Percentiles rank a stretch among this genome's conserved stretches.
Conservation (phyloP, 2,888 invertebrate species). For the Tetropium fuscum region DNA sequence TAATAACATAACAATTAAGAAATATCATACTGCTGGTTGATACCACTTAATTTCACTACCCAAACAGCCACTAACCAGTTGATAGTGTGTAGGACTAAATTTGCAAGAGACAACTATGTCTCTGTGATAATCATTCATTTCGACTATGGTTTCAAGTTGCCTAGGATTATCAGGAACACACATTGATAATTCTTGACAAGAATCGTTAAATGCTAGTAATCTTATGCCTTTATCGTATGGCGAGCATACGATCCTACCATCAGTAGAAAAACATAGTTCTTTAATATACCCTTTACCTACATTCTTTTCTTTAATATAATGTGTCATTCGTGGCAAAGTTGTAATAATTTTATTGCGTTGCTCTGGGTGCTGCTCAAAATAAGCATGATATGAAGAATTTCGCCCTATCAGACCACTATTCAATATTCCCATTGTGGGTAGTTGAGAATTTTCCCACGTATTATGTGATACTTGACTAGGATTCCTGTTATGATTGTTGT, state of each 20-base stretch:
- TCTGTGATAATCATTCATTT: conserved; percentile 79
- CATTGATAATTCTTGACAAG: conserved; percentile 83
- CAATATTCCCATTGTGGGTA: conserved; percentile 58
- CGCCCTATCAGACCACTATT: conserved; percentile 61
- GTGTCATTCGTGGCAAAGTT: conserved; percentile 83
- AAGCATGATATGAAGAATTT: conserved; percentile 52
- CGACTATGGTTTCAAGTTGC: conserved; percentile 75
- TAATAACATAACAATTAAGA: background rate
- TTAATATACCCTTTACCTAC: conserved; percentile 93
- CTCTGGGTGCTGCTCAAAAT: conserved; percentile 55
- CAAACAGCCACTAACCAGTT: conserved; percentile 91
- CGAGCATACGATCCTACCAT: conserved; percentile 91
- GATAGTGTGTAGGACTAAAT: conserved; percentile 88
- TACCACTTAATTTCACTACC: conserved; percentile 92
- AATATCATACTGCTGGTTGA: conserved; percentile 72
- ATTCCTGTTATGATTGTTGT: conserved; percentile 43
- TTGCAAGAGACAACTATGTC: conserved; percentile 90
- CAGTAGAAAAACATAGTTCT: conserved; percentile 90
- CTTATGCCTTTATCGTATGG: conserved; percentile 90
- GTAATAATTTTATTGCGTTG: conserved; percentile 70
- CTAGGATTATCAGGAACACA: conserved; percentile 70
- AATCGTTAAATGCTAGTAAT: conserved; percentile 82
- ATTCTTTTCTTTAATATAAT: conserved; percentile 88
- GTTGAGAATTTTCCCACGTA: conserved; percentile 44
- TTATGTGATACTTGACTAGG: conserved; percentile 45